Evolutionary conservation across 1,140 invertebrate genomes (phyloP), one percentile per base, ranked within the genome.

Genomic region (Saccostrea echinata): DNA sequence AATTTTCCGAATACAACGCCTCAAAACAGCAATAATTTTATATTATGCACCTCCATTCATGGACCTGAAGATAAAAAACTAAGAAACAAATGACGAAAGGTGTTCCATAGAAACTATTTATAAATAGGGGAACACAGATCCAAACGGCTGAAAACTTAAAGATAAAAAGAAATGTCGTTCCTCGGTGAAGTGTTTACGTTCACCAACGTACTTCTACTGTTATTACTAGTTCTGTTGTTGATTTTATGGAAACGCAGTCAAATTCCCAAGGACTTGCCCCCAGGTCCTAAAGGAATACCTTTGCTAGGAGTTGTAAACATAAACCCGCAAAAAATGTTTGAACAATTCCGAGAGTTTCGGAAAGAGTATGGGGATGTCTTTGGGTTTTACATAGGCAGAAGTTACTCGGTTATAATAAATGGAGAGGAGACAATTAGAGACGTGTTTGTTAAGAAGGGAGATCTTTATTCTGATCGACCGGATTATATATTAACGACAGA

Each of bases 321-420:
- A 1, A 80, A 80, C 35, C 71, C 71, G 24, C 27, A 43, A 27
- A 80, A 80, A 33, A 43, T 80, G 24, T 30, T 33, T 27, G 3
- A 80, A 18, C 27, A 80, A 16, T 43, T 80, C 71, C 27, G 27
- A 80, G 16, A 80, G 35, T 80, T 24, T 43, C 71, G 35, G 21
- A 43, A 43, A 80, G 16, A 30, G 35, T 80, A 30, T 80, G 71
- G 71, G 27, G 71, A 80, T 43, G 24, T 80, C 13, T 80, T 80
- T 24, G 27, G 27, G 27, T 43, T 80, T 12, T 13, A 33, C 11
- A 33, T 27, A 24, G 27, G 27, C 18, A 80, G 35, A 16, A 30
- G 24, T 13, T 43, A 30, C 27, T 24, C 35, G 4, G 71, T 80
- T 30, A 3, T 80, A 16, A 30, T 80, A 21, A 80, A 30, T 30